These are phyloP conservation scores for Phalacrocorax carbo DNA, from an alignment of 2,113 vertebrate species.

Conservation along the genomic window DNA sequence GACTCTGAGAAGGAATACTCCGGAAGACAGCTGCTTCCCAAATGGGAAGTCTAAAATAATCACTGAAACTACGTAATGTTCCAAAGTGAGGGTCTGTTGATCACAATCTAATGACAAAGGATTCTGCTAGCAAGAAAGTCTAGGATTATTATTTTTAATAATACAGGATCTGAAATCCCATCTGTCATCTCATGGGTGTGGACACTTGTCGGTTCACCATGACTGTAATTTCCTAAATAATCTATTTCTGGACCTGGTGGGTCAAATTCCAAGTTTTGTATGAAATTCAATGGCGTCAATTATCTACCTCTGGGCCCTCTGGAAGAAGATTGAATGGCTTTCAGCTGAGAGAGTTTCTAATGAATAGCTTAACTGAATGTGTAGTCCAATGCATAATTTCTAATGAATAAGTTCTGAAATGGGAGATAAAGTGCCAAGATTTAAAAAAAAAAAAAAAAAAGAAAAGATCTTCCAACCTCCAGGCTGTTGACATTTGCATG, in stretches of 20 bases:
- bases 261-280: neutral
- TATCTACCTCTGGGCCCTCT: neutral
- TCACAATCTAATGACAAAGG: neutral
- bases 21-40: neutral
- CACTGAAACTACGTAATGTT: neutral
- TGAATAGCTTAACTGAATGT: slow-evolving; percentile 2
- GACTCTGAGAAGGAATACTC: neutral
- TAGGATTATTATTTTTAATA: neutral
- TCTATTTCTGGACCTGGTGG: neutral
- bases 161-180: neutral
- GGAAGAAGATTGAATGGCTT: neutral
- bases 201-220: neutral
- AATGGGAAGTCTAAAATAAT: neutral
- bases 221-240: neutral
- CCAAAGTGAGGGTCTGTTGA: neutral
- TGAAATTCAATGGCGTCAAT: neutral
- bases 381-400: neutral
- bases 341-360: neutral
- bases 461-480: neutral
- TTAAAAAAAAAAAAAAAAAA: neutral
- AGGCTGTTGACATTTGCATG: neutral
- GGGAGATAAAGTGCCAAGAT: neutral
- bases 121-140: neutral
- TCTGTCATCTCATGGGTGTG: neutral
- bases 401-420: neutral